Evolutionary conservation across 2,888 invertebrate genomes (phyloP).

Genomic region (Agrochola lota): DNA sequence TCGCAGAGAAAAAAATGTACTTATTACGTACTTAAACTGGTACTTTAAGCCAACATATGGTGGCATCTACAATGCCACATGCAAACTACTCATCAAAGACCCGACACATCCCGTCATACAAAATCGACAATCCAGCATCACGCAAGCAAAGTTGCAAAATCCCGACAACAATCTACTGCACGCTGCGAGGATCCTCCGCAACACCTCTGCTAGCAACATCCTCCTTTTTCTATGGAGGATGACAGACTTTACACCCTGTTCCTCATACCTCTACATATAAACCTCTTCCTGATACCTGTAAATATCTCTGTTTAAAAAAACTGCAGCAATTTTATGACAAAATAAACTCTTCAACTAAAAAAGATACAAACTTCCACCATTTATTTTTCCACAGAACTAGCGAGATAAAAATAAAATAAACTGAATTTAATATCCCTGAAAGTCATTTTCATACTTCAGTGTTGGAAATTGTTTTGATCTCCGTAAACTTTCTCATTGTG

Average conservation of each 20-base stretch:
- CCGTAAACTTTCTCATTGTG: constrained; percentile 35
- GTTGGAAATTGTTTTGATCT: constrained; percentile 39
- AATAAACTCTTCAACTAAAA: not conserved
- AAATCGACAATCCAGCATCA: too few species aligned
- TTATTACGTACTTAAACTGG: not conserved
- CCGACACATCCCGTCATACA: too few species aligned
- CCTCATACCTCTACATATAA: not conserved
- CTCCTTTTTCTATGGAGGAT: not conserved
- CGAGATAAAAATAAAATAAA: not conserved
- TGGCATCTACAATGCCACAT: not conserved
- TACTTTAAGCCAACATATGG: not conserved
- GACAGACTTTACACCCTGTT: not conserved
- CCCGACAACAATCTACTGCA: too few species aligned
- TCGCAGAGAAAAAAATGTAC: not conserved
- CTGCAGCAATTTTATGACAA: not conserved
- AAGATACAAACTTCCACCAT: not conserved
- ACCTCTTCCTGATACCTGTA: not conserved
- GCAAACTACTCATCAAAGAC: not conserved
- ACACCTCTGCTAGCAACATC: not conserved
- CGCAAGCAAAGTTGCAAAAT: too few species aligned
- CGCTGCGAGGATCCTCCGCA: too few species aligned
- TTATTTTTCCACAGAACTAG: not conserved
- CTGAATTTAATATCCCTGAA: constrained; percentile 10
- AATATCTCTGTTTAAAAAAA: not conserved
- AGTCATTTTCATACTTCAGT: constrained; percentile 31